A percentile compares a stretch with the other conserved stretches of the same genome.
phyloP scores from a whole-genome alignment of 2,888 invertebrate genomes.

The Adelphocoris suturalis region DNA sequence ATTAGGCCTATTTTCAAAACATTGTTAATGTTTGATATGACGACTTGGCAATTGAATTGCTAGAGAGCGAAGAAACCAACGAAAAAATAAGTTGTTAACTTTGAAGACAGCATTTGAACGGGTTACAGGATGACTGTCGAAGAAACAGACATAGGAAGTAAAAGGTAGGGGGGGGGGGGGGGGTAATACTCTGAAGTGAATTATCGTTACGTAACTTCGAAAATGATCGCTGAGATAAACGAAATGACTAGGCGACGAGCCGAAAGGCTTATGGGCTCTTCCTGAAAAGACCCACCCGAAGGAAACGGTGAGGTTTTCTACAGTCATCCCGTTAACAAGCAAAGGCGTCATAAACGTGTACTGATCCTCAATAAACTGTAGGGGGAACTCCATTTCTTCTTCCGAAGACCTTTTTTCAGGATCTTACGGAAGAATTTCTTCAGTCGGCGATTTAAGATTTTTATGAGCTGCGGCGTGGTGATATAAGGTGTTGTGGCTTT shows the following conservation, averaged over 20 bases:
- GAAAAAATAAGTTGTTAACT: neutral
- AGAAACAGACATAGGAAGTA: neutral
- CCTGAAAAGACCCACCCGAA: slow-evolving; percentile 2
- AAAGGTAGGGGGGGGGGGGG: neutral
- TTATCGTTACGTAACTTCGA: slow-evolving; percentile 3
- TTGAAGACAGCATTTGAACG: neutral
- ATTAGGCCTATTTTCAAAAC: no score
- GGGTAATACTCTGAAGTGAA: neutral
- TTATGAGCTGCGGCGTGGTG: no score
- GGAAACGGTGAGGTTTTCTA: neutral
- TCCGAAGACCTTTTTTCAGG: neutral
- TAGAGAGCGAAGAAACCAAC: neutral
- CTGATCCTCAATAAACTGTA: neutral
- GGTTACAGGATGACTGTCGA: neutral
- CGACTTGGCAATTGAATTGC: neutral
- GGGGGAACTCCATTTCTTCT: neutral
- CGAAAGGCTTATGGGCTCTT: neutral
- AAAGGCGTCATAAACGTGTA: neutral
- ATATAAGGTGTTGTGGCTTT: no score
- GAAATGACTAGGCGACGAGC: slow-evolving; percentile 15
- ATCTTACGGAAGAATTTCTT: neutral
- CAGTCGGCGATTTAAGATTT: no score
- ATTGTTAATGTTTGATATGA: no score
- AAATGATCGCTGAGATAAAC: slow-evolving; percentile 17
- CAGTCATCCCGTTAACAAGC: slow-evolving; percentile 16